These are phyloP conservation scores for Thunnus thynnus DNA, from an alignment of 2,113 vertebrate genomes.

Conservation along the genomic window DNA sequence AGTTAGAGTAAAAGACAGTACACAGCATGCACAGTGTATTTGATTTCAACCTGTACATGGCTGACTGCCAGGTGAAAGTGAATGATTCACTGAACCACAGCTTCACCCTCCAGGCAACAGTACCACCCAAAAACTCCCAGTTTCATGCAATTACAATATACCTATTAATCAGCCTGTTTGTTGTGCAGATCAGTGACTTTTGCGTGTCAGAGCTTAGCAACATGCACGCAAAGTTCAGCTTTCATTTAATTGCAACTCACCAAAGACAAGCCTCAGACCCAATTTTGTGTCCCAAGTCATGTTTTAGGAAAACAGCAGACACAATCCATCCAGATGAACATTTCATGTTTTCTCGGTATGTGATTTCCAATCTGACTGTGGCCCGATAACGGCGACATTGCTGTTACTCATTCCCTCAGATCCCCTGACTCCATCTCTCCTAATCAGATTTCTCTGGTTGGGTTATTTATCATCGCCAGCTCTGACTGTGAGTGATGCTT, in stretches of 20 bases:
- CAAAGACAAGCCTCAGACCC: constrained; percentile 46
- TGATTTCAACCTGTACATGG: constrained; percentile 13
- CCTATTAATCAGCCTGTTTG: constrained; percentile 51
- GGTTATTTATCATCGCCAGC: constrained; percentile 83
- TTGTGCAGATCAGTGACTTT: constrained; percentile 48
- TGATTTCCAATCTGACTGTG: constrained; percentile 82
- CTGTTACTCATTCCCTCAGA: constrained; percentile 82
- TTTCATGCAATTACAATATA: constrained; percentile 49
- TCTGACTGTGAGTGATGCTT: constrained; percentile 85
- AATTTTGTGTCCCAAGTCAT: constrained; percentile 65
- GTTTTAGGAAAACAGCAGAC: constrained; percentile 74
- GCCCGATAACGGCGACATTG: constrained; percentile 78
- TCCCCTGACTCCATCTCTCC: constrained; percentile 77
- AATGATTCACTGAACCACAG: constrained; percentile 47
- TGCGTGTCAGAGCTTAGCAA: constrained; percentile 53
- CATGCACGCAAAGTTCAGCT: constrained; percentile 59
- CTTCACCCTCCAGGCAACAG: constrained; percentile 40
- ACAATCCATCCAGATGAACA: constrained; percentile 76
- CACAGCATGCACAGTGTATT: constrained; percentile 3
- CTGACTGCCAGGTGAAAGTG: constrained; percentile 38
- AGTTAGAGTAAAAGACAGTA: not conserved
- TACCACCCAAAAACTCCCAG: constrained; percentile 31
- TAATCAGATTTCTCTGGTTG: constrained; percentile 84
- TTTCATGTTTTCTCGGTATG: constrained; percentile 80
- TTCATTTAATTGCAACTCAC: constrained; percentile 74